phyloP scores from a whole-genome alignment of 2,113 vertebrate genomes.

The Mormoops blainvillei region DNA sequence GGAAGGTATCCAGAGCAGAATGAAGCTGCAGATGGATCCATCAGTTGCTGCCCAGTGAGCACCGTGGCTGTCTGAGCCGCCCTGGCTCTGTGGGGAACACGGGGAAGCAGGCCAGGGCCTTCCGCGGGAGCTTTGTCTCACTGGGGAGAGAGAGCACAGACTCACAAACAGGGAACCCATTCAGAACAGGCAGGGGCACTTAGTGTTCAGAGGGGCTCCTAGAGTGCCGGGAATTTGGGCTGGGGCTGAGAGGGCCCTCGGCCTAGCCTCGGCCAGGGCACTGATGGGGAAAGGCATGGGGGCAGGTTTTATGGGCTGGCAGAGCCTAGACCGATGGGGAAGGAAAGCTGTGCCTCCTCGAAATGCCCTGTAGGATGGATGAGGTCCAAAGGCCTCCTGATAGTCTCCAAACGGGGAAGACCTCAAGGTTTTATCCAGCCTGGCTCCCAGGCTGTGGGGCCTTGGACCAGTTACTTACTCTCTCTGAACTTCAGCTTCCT shows the following conservation, averaged over 20 bases:
- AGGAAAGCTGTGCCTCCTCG: not conserved
- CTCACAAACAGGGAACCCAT: not conserved
- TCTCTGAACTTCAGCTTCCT: not conserved
- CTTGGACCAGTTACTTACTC: no score
- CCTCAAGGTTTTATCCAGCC: not conserved
- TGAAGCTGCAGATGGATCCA: not conserved
- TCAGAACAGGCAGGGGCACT: not conserved
- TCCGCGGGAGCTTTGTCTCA: not conserved
- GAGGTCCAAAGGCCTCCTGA: not conserved
- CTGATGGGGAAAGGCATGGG: not conserved
- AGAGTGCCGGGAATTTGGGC: not conserved
- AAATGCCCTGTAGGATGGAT: not conserved
- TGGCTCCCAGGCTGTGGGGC: not conserved
- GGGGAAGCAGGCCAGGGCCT: not conserved
- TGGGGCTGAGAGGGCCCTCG: not conserved
- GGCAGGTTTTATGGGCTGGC: not conserved
- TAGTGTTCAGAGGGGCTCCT: not conserved
- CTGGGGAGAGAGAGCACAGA: not conserved
- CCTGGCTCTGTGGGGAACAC: not conserved
- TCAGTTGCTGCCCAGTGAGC: not conserved
- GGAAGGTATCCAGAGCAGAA: not conserved
- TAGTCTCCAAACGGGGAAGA: not conserved
- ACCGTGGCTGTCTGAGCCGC: accelerated
- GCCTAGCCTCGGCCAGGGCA: not conserved
- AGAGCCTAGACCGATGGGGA: not conserved